Evolutionary conservation across 2,888 invertebrate genomes (phyloP).

Genomic region (Galerucella pusilla): DNA sequence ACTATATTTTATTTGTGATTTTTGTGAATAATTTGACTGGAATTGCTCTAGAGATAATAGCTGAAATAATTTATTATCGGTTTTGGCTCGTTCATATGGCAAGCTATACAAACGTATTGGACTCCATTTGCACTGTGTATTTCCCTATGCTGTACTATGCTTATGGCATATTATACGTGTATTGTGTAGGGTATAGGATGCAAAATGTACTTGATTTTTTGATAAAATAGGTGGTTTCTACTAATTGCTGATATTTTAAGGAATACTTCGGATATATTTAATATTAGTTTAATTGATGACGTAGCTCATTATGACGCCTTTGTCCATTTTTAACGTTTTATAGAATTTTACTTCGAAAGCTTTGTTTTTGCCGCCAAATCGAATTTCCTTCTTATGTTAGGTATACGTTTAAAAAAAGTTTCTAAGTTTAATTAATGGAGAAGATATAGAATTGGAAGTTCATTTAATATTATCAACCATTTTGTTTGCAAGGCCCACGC

Average conservation of each 20-base stretch:
- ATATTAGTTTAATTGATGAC: constrained; percentile 63
- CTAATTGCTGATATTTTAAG: constrained; percentile 21
- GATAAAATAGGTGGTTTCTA: constrained; percentile 46
- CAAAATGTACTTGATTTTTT: constrained; percentile 52
- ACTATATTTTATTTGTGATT: constrained; percentile 56
- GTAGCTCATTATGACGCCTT: constrained; percentile 60
- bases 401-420: background rate
- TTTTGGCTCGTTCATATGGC: constrained; percentile 65
- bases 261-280: constrained; percentile 49
- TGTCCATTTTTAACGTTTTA: constrained; percentile 57
- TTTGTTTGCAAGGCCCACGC: constrained; percentile 32
- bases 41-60: constrained; percentile 24
- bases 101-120: constrained; percentile 62
- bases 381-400: constrained; percentile 15
- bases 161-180: constrained; percentile 57
- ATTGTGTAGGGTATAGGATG: constrained; percentile 50
- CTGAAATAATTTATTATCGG: constrained; percentile 50
- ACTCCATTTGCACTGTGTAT: constrained; percentile 66
- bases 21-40: constrained; percentile 53
- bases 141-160: constrained; percentile 59
- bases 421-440: background rate
- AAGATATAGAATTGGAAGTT: background rate
- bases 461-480: constrained; percentile 18
- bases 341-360: constrained; percentile 44
- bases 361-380: constrained; percentile 61